phyloP scores from a whole-genome alignment of 1,140 invertebrate species.

The Solenopsis fugax region DNA sequence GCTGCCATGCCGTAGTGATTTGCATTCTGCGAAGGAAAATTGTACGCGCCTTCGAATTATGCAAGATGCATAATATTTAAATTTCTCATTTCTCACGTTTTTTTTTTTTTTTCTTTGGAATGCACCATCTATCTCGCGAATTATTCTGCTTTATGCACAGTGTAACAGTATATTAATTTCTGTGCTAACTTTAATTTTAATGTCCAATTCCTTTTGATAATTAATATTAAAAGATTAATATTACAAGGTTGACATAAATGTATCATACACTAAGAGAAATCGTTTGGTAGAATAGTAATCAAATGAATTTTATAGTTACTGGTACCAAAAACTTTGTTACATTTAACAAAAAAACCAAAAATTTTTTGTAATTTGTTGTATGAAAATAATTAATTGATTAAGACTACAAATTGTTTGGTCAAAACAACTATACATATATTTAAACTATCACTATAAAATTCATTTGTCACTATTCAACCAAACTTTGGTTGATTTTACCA shows the following conservation, averaged over 20 bases:
- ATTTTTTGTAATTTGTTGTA: too few relatives aligned
- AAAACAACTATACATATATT: too few relatives aligned
- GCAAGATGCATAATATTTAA: slow-evolving; percentile 6
- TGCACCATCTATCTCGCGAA: not conserved
- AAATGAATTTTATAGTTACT: too few relatives aligned
- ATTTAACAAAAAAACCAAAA: too few relatives aligned
- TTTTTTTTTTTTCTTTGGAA: not conserved
- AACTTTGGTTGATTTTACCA: too few relatives aligned
- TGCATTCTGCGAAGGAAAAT: slow-evolving; percentile 34
- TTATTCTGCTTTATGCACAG: not conserved
- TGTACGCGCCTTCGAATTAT: not conserved
- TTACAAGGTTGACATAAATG: not conserved
- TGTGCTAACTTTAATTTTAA: not conserved
- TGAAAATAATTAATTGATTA: too few relatives aligned
- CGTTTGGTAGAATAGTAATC: too few relatives aligned
- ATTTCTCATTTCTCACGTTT: not conserved
- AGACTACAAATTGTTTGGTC: too few relatives aligned
- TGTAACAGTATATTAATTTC: not conserved
- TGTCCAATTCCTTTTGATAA: not conserved
- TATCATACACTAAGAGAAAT: too few relatives aligned
- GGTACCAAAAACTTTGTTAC: too few relatives aligned
- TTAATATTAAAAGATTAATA: not conserved
- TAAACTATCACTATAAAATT: too few relatives aligned
- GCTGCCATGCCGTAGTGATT: not conserved
- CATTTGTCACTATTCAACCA: too few relatives aligned